Evolutionary conservation across 1,140 invertebrate species (phyloP), one percentile per base, ranked within the genome.

Genomic region (Drosophila kurseongensis): DNA sequence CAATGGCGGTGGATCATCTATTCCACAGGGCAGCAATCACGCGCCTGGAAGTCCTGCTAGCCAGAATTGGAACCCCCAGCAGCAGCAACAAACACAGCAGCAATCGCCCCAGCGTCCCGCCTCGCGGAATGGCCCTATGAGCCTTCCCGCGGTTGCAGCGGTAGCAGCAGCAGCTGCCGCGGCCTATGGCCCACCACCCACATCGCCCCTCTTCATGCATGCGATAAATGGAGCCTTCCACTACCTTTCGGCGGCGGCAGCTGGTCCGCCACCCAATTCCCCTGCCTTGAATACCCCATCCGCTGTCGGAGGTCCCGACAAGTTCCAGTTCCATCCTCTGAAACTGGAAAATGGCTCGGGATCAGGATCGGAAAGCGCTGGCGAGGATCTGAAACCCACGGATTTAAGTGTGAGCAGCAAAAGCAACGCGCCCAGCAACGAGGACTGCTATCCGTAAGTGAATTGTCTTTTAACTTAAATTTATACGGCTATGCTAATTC

Each of bases 321-420:
- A 91, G 32, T 90, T 92, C 48, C 91, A 90, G 75, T 92, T 92
- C 45, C 80, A 90, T 79, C 77, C 82, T 5, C 40, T 92, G 29
- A 92, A 92, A 48, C 62, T 91, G 61, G 92, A 93, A 58, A 74
- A 60, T 48, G 78, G 58, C 4, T 71, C 60, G 16, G 75, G 67
- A 16, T 69, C 63, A 12, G 78, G 71, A 35, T 84, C 65, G 45
- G 81, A 89, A 36, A 80, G 79, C 45, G 72, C 80, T 12, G 66
- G 68, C 13, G 93, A 93, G 60, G 93, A 94, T 42, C 92, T 94
- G 27, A 93, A 93, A 80, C 93, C 93, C 13, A 94, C 93, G 27
- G 93, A 94, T 84, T 78, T 94, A 61, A 94, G 93, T 69, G 93
- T 94, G 18, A 91, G 69, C 73, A 77, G 81, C 52, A 75, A 71